Conservation (phyloP, 64 coral and sea anemone species). For the Pachyseris speciosa region DNA sequence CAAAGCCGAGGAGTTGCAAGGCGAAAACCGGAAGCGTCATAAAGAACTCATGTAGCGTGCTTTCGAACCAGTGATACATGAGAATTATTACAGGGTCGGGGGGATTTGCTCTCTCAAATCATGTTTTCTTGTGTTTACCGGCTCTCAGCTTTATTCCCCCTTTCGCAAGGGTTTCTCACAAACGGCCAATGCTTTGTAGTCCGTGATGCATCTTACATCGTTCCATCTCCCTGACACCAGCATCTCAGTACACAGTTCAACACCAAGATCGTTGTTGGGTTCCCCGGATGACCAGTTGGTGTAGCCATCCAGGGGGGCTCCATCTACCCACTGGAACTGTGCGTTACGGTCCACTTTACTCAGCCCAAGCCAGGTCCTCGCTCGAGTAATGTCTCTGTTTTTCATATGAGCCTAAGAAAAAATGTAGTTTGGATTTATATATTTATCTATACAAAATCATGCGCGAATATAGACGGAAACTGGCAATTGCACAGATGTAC, state of each 20-base stretch:
- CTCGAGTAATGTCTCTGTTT: background rate
- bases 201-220: background rate
- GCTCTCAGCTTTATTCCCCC: background rate
- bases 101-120: too few species aligned
- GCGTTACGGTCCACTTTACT: background rate
- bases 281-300: background rate
- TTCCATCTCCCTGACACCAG: background rate
- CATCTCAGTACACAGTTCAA: slow-evolving; percentile 10
- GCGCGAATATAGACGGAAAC: too few species aligned
- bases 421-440: too few species aligned
- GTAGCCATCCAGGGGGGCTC: background rate
- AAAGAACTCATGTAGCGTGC: too few species aligned
- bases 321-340: background rate
- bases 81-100: too few species aligned
- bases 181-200: background rate
- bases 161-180: background rate
- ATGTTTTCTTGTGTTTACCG: too few species aligned
- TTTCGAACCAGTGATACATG: too few species aligned
- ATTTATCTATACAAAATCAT: too few species aligned
- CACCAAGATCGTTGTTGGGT: background rate
- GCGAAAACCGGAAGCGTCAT: too few species aligned
- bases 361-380: background rate
- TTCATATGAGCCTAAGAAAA: background rate
- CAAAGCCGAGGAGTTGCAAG: too few species aligned
- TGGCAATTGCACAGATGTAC: too few species aligned